Evolutionary conservation across 2,888 invertebrate genomes (phyloP), one percentile per base, ranked within the genome.

Genomic region (Eugnorisma glareosa): DNA sequence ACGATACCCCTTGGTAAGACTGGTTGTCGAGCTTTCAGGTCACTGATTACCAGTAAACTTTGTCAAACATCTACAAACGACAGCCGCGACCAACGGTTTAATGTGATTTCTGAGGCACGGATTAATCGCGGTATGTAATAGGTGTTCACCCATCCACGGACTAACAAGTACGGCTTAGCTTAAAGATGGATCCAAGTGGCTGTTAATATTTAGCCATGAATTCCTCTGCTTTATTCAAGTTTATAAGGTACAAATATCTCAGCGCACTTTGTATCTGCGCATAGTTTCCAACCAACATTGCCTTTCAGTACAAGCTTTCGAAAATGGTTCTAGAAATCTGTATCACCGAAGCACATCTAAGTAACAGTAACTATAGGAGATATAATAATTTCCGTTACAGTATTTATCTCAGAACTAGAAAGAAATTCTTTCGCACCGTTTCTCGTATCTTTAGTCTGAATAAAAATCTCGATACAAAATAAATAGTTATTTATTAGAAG

Each of bases 221-320:
- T 35, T 35, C 35, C 35, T 35, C 2, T 35, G 35, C 35, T 35
- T 2, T 35, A 3, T 24, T n/a, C n/a, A n/a, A 11, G 54, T 54
- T n/a, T 54, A 54, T 54, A n/a, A 51, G 3, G 4, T n/a, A n/a
- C 24, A 11, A n/a, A 54, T 2, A 54, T n/a, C 13, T 13, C 5
- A 5, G n/a, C n/a, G 13, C 0, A 5, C 28, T n/a, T 54, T n/a
- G 13, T 28, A 4, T n/a, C n/a, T 13, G 13, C 11, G n/a, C n/a
- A 54, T 54, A n/a, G 54, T n/a, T 54, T 54, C 2, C 54, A 54
- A n/a, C 13, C 13, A 54, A 13, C 6, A 54, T 28, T 54, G 54
- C 13, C 13, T 28, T n/a, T 54, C n/a, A n/a, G 54, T n/a, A n/a
- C 5, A 54, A 54, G 54, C n/a, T 54, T 54, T 54, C n/a, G n/a